Evolutionary conservation across 2,797 vertebrate species (phyloP).

Genomic region (Heliangelus exortis): DNA sequence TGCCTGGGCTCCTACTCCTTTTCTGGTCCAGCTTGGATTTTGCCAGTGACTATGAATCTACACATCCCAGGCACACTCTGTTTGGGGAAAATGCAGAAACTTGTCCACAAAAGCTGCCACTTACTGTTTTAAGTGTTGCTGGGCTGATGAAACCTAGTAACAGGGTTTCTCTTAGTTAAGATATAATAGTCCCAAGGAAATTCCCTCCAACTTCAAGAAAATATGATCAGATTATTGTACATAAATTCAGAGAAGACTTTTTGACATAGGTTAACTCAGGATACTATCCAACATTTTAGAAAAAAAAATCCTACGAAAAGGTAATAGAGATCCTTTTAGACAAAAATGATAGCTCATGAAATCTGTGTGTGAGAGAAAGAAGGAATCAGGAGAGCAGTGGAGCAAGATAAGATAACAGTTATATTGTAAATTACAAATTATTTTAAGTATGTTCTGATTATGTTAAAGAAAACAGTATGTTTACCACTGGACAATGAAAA

Average conservation of each 20-base stretch:
- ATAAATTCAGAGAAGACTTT: neutral
- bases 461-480: neutral
- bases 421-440: neutral
- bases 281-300: neutral
- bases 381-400: accelerated
- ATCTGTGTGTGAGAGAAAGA: neutral
- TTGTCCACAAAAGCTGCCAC: neutral
- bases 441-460: neutral
- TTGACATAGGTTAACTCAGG: neutral
- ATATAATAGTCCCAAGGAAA: neutral
- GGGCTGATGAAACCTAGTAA: neutral
- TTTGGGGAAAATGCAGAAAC: neutral
- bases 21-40: neutral
- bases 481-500: neutral
- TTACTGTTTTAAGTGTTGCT: neutral
- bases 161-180: neutral
- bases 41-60: neutral
- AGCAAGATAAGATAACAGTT: neutral
- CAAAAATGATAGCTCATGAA: too few relatives aligned
- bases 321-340: neutral
- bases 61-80: accelerated
- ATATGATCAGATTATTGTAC: neutral
- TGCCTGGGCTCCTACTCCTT: neutral
- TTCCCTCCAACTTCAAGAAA: neutral
- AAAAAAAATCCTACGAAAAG: neutral